Base-by-base conservation (phyloP, 1,140 invertebrate genomes). In the Aricia agestis region DNA sequence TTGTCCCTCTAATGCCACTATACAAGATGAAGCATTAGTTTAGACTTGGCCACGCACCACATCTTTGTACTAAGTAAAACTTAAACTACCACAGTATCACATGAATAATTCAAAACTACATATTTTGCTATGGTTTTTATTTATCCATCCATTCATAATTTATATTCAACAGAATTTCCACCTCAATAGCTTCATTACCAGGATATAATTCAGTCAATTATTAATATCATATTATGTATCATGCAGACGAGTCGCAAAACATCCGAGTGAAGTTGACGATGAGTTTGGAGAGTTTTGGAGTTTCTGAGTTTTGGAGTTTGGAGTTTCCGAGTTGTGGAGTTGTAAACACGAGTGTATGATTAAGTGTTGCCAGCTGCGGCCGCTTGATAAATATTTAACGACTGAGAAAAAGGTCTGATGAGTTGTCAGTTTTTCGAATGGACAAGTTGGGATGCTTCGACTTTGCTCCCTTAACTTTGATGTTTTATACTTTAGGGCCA, bases 331-430 rank as follows among this genome's bases (percentile, higher is more conserved):
- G 45, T 52, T 52, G 9, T 13, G 45, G 13, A 11, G 45, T 52
- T 52, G 45, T 52, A 52, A 52, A 52, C 45, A 52, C 45, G 45
- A 52, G 45, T 36, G 36, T 36, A 52, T 52, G 45, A 52, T 52
- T 52, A 52, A 52, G 45, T 13, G 45, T 13, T 15, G 11, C 45
- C 45, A 52, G 10, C 45, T 52, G 45, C 45, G 45, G 9, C 45
- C 45, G 45, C 45, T 15, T 52, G 45, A 52, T 52, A 52, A 52
- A 52, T 52, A 52, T 52, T 52, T 52, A 52, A 52, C 45, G 45
- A 52, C 45, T 15, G 45, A 13, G 45, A 52, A 52, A 52, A 52
- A 52, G 45, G 45, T 52, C 45, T 52, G 45, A 52, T 52, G 45
- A 15, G 6, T 52, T 52, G 45, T 52, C 45, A 52, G 11, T 52